Evolutionary conservation across 2,797 vertebrate genomes (phyloP).

Genomic region (Squalus acanthias): DNA sequence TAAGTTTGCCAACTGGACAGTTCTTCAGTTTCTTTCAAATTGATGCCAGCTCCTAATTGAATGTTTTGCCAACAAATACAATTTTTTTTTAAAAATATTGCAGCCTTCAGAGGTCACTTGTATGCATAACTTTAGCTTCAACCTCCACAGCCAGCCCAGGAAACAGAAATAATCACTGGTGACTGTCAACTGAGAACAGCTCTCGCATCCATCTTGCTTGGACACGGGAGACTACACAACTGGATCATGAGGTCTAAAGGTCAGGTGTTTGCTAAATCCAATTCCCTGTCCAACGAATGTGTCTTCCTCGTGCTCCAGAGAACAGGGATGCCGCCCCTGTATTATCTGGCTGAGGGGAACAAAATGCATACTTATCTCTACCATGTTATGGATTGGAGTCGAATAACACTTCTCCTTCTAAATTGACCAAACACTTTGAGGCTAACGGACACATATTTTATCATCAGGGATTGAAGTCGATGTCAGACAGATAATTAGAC

Average conservation of each 20-base stretch:
- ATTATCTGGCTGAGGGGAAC: neutral
- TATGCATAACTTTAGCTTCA: neutral
- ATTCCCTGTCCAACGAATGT: neutral
- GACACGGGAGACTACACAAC: neutral
- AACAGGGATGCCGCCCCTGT: neutral
- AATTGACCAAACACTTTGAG: neutral
- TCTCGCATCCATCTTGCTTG: neutral
- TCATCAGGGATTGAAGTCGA: neutral
- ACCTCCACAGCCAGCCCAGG: neutral
- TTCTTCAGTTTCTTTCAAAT: neutral
- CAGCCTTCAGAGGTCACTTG: neutral
- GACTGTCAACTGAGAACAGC: neutral
- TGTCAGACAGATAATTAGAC: neutral
- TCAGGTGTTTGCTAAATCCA: neutral
- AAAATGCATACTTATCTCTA: neutral
- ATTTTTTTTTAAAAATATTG: neutral
- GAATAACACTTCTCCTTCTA: neutral
- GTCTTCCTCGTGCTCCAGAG: neutral
- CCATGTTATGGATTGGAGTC: neutral
- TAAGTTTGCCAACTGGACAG: neutral
- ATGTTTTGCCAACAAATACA: neutral
- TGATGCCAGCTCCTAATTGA: neutral
- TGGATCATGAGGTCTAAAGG: neutral
- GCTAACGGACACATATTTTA: neutral
- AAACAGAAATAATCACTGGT: neutral